Base-by-base conservation (phyloP, 2,797 vertebrate genomes). In the Mus spretus region DNA sequence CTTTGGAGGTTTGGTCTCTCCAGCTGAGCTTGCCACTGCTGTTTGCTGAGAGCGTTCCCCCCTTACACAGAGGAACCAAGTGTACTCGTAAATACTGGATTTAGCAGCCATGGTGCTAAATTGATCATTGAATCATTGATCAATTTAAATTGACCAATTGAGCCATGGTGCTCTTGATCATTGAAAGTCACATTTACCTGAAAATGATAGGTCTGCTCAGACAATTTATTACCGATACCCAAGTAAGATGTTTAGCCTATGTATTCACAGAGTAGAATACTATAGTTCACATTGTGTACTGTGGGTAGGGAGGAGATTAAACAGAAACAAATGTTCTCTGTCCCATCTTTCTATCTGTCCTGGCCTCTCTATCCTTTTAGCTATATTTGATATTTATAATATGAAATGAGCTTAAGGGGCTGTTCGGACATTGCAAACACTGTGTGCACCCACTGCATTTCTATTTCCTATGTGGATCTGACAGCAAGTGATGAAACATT, bases 1-100 rank as follows among this genome's bases (percentile, higher is more conserved):
- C 63, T 91, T 93, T 88, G 47, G 61, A 89, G 81, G 70, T 78
- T 28, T 96, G 47, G 84, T 97, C 77, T 97, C 88, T 93, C 83
- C 61, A 85, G 61, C n/a, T 92, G 77, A 89, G 67, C 77, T 83
- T 59, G 34, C 79, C 15, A 72, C 92, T 95, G 26, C 87, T 83
- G 57, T 84, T 89, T 78, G 80, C 50, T 85, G 83, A 93, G 55
- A 93, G n/a, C 34, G 63, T 7, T 61, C 34, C 50, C 44, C 74
- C 26, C 11, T 37, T 93, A n/a, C 83, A n/a, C 31, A 63, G 20
- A 91, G n/a, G 31, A 94, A 94, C 74, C 83, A 91, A 95, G 93
- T 75, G 20, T 86, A 50, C 72, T 93, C 93, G 65, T 92, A 37
- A 95, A 95, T 88, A 77, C 72, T 95, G 61, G 37, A 95, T 94